These are phyloP conservation scores for Dryas iulia DNA, from an alignment of 1,140 invertebrate genomes.

Conservation along the genomic window DNA sequence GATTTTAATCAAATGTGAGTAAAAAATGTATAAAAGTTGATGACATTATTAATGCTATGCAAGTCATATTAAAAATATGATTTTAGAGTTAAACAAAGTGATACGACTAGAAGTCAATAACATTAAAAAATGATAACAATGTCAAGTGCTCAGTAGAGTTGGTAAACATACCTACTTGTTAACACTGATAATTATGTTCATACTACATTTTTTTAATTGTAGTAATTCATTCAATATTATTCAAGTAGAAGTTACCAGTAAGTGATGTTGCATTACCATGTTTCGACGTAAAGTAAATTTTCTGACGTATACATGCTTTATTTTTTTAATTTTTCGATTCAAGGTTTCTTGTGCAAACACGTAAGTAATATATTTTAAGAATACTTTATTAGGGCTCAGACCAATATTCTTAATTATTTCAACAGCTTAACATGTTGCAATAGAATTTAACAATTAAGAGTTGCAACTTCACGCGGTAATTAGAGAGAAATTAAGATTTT, in stretches of 20 bases:
- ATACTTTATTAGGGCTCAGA: too few species aligned
- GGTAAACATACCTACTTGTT: slow-evolving; percentile 35
- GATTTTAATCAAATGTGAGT: neutral
- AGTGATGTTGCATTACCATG: slow-evolving; percentile 21
- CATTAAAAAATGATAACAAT: slow-evolving; percentile 56
- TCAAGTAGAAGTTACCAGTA: slow-evolving; percentile 17
- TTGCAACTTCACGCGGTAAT: too few species aligned
- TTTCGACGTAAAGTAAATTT: slow-evolving; percentile 18
- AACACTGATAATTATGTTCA: slow-evolving; percentile 25
- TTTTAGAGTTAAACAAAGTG: slow-evolving; percentile 16
- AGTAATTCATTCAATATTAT: slow-evolving; percentile 24
- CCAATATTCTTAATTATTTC: too few species aligned
- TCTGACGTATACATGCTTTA: neutral
- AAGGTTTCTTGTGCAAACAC: slow-evolving; percentile 13
- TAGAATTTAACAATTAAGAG: too few species aligned
- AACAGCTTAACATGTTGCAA: too few species aligned
- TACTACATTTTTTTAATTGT: slow-evolving; percentile 20
- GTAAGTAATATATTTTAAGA: slow-evolving; percentile 25
- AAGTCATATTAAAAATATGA: slow-evolving; percentile 5
- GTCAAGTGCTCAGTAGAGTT: slow-evolving; percentile 47
- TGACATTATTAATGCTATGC: neutral
- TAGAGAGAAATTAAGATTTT: too few species aligned
- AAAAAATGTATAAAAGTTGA: neutral
- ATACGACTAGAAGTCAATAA: slow-evolving; percentile 50
- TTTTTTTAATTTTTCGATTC: neutral